A percentile compares a stretch with the other conserved stretches of the same genome.
Evolutionary conservation across 2,797 vertebrate genomes (phyloP).

Genomic region (Carcharodon carcharias): DNA sequence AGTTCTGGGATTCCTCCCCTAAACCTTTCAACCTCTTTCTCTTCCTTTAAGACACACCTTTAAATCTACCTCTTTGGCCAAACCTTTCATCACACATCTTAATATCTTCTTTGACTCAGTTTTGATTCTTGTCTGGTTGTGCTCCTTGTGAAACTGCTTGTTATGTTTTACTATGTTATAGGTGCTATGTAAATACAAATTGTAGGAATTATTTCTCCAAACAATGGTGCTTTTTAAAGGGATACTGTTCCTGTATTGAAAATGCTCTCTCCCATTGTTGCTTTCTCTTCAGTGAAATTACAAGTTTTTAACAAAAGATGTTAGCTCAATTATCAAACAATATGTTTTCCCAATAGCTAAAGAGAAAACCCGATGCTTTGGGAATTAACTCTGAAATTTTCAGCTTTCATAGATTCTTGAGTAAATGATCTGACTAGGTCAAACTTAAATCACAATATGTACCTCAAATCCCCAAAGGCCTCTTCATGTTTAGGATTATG

Average conservation of each 20-base stretch:
- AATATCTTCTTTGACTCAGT: neutral
- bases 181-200: neutral
- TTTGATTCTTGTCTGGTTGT: neutral
- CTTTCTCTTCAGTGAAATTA: neutral
- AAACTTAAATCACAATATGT: neutral
- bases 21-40: too few species aligned
- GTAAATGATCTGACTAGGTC: neutral
- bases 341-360: neutral
- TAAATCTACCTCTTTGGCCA: too few species aligned
- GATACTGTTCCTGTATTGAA: neutral
- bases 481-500: neutral
- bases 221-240: neutral
- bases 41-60: too few species aligned
- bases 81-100: too few species aligned
- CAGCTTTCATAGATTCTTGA: neutral
- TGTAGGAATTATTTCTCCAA: neutral
- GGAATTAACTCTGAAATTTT: neutral
- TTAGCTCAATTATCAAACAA: neutral
- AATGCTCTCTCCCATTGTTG: neutral
- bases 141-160: neutral
- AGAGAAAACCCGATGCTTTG: neutral
- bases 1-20: too few species aligned
- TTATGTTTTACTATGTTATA: neutral
- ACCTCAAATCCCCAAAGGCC: neutral
- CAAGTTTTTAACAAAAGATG: neutral